phyloP scores from a whole-genome alignment of 2,797 vertebrate genomes.

The Alca torda region DNA sequence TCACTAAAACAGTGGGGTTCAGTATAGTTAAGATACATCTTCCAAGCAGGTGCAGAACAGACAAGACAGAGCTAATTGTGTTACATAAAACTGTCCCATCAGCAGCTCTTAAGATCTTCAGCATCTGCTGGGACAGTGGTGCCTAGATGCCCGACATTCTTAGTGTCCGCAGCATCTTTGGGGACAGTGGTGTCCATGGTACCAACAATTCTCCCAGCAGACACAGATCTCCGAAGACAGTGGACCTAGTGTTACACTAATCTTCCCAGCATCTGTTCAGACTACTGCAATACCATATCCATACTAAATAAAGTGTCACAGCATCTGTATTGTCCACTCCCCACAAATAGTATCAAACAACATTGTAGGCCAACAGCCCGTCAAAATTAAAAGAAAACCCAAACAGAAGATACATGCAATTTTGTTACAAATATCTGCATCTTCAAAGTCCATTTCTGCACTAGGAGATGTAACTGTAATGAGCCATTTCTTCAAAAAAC shows the following conservation, averaged over 20 bases:
- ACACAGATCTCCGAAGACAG: conserved; percentile 45
- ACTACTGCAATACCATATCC: conserved; percentile 38
- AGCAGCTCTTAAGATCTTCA: conserved; percentile 37
- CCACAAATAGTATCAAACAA: not conserved
- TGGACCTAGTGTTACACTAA: conserved; percentile 51
- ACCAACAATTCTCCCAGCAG: conserved; percentile 65
- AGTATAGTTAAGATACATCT: not conserved
- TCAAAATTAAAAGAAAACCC: not conserved
- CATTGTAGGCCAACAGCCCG: not conserved
- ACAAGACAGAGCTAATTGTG: conserved; percentile 58
- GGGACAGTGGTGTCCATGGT: conserved; percentile 75
- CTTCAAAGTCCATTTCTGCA: not conserved
- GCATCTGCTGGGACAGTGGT: conserved; percentile 63
- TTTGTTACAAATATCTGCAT: not conserved
- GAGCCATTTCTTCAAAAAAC: not conserved
- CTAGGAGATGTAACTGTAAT: not conserved
- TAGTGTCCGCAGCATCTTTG: conserved; percentile 2
- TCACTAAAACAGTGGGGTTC: not conserved
- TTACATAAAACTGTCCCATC: not conserved
- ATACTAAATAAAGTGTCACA: conserved; percentile 53
- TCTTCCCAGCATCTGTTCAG: conserved; percentile 30
- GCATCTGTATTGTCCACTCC: conserved; percentile 5
- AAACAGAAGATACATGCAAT: not conserved
- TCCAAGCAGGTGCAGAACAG: not conserved
- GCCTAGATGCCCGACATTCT: conserved; percentile 56